Evolutionary conservation across 1,140 invertebrate species (phyloP), one percentile per base, ranked within the genome.

Genomic region (Drosophila subpulchrella): DNA sequence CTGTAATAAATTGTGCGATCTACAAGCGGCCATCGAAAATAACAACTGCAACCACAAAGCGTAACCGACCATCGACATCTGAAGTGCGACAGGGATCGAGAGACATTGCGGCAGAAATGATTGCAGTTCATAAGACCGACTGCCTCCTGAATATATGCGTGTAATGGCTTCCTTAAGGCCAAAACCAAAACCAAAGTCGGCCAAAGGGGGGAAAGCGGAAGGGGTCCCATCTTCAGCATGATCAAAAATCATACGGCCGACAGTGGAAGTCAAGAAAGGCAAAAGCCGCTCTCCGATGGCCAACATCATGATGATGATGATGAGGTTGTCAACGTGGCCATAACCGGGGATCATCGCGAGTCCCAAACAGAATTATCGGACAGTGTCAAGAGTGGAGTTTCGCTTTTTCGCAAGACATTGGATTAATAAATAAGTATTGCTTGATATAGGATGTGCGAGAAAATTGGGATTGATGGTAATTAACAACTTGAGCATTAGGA

Each of bases 131-230:
- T 80, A 89, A 86, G 68, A 54, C 66, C 46, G 38, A 66, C 38
- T 54, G 60, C 67, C 56, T 78, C 8, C 32, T 56, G 32, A 63
- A 63, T 74, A 72, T 74, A 77, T 91, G 88, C 81, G 88, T 91
- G 83, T 91, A 91, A 91, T 91, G 88, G 88, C 88, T 91, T 91
- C 88, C 88, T 91, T 91, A 91, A 82, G 71, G 71, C 60, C 77
- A 75, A 83, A 73, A 73, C 20, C 65, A 67, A 71, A 42, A 73
- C 30, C 65, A 67, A 67, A 46, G 36, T 54, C 54, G 68, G 39
- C 53, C 13, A 54, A 7, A 53, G n/a, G 51, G 60, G n/a, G 54
- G 59, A 13, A n/a, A 30, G 10, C 32, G 32, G 62, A 13, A 59
- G 50, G 51, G 51, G 44, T 36, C 13, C 17, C 36, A 53, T 47